Percentiles rank a stretch among this genome's conserved stretches.
phyloP scores from a whole-genome alignment of 2,113 vertebrate species.

The Pao palembangensis region DNA sequence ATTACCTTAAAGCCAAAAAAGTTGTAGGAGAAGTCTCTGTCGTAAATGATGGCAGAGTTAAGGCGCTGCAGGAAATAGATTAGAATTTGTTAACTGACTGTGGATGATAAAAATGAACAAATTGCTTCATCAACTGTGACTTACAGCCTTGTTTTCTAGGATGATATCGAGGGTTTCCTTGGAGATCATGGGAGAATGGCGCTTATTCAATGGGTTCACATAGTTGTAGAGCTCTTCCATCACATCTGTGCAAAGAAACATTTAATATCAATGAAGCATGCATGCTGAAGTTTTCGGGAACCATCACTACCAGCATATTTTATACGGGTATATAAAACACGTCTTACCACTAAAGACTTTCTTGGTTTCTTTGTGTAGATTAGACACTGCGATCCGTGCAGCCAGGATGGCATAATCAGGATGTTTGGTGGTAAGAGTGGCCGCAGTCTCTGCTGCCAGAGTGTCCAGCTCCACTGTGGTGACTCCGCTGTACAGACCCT shows the following conservation, averaged over 20 bases:
- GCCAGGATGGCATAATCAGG: conserved; percentile 94
- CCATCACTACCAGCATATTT: neutral
- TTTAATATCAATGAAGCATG: neutral
- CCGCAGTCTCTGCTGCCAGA: conserved; percentile 89
- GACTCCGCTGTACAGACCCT: conserved; percentile 92
- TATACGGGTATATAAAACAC: neutral
- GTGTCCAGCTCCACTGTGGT: conserved; percentile 94
- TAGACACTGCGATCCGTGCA: conserved; percentile 93
- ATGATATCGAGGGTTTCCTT: conserved; percentile 86
- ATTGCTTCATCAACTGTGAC: conserved; percentile 42
- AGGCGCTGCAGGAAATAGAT: conserved; percentile 76
- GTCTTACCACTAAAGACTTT: conserved; percentile 92
- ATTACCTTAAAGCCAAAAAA: conserved; percentile 97
- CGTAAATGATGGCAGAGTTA: conserved; percentile 95
- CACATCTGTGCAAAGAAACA: conserved; percentile 79
- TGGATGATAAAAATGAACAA: neutral
- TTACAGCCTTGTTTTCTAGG: conserved; percentile 87
- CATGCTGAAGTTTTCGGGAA: no score
- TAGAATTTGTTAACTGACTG: neutral
- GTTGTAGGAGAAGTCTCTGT: conserved; percentile 97
- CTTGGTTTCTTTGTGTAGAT: conserved; percentile 96
- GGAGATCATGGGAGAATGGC: conserved; percentile 92
- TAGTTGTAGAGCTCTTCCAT: conserved; percentile 96
- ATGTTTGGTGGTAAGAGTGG: conserved; percentile 94
- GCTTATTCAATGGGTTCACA: conserved; percentile 84